Evolutionary conservation across 2,113 vertebrate genomes (phyloP).

Genomic region (Aldabrachelys gigantea): DNA sequence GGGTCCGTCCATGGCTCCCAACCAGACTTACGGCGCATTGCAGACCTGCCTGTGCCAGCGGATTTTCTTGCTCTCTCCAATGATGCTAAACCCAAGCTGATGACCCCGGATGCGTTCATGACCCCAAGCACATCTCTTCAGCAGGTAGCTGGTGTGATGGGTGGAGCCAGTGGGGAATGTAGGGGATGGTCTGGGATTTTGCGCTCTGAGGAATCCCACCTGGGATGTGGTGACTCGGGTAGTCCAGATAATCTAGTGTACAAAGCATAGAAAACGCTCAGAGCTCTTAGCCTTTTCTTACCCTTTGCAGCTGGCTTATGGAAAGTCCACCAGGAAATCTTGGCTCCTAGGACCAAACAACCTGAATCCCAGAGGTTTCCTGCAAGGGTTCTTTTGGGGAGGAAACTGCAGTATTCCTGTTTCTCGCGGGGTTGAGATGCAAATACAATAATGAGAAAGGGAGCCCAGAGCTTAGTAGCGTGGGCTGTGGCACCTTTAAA

Average conservation of each 20-base stretch:
- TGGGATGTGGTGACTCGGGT: not conserved
- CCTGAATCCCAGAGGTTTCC: not conserved
- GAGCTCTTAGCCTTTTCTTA: not conserved
- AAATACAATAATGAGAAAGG: not conserved
- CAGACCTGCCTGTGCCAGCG: constrained; percentile 87
- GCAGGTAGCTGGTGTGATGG: constrained; percentile 71
- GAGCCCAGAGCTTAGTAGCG: too few species aligned
- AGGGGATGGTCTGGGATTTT: not conserved
- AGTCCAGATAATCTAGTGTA: not conserved
- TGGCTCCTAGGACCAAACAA: not conserved
- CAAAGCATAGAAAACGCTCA: not conserved
- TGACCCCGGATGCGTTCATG: constrained; percentile 99
- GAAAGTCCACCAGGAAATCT: not conserved
- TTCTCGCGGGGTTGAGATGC: not conserved
- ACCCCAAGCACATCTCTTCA: constrained; percentile 91
- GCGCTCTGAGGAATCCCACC: not conserved
- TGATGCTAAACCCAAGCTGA: constrained; percentile 90
- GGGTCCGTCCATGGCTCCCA: constrained; percentile 87
- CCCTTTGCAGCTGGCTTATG: not conserved
- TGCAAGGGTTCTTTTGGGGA: not conserved
- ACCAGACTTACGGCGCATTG: constrained; percentile 87
- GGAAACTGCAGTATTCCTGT: too few species aligned
- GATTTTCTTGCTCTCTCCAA: constrained; percentile 88
- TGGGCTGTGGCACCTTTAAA: not conserved
- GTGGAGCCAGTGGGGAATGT: accelerated